Base-by-base conservation (phyloP, 2,888 invertebrate genomes). In the Drosophila kanekoi region DNA sequence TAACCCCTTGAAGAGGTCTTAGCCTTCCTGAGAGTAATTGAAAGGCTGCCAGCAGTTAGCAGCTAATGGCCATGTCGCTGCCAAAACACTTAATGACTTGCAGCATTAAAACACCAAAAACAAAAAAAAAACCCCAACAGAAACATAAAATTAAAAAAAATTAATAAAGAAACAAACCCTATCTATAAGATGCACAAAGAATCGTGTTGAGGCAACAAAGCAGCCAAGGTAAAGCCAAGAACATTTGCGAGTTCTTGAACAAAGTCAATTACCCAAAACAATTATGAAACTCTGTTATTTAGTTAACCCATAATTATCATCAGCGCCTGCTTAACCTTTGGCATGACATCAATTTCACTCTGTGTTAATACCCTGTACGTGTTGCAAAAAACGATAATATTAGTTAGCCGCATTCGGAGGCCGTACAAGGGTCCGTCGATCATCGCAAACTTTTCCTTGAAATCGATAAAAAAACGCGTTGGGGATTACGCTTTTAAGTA, bases 221-320 rank as follows among this genome's bases (percentile, higher is more conserved):
- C 20, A 41, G 41, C 44, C 78, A 82, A 73, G 87, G 81, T 61
- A 40, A 70, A 35, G 45, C 33, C 64, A 78, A 81, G 81, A 81
- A 80, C 71, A 62, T 59, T 28, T 62, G 54, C 64, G 53, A 70
- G 68, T 74, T 85, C 78, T 82, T 78, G 64, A 72, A 58, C 69
- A 44, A 51, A 62, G 62, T 68, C 70, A 74, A 86, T 79, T 83
- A 73, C 61, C 65, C 65, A 78, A 61, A 58, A 47, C 68, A 72
- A 79, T 79, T 72, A 58, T 53, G n/a, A 43, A 23, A 18, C 38
- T 44, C 14, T 38, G 13, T 33, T 57, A 57, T 61, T 68, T 64
- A 51, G n/a, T 40, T 28, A 41, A 38, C n/a, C 33, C 47, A 41
- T 37, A 57, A 61, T 41, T 45, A 14, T 16, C 44, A 33, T 10